Evolutionary conservation across 1,140 invertebrate species (phyloP), one percentile per base, ranked within the genome.

Genomic region (Sipha flava): DNA sequence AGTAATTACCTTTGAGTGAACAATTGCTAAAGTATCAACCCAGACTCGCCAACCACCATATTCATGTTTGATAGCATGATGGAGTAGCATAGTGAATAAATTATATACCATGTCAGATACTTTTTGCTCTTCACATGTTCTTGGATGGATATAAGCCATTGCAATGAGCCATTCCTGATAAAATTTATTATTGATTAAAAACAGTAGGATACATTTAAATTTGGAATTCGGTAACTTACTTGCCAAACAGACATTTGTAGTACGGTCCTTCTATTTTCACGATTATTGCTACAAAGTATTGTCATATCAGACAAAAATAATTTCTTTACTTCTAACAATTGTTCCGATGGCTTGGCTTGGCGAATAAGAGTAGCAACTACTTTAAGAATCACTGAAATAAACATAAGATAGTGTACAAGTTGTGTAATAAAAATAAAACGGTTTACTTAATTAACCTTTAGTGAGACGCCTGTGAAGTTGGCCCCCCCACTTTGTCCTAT

Each of bases 241-340:
- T 99, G 98, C 98, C 98, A 99, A 1, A 99, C 98, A 7, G 97
- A 99, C 98, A 99, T 99, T 87, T 99, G 98, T 16, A 99, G 88
- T 2, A 99, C 95, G 0, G 95, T 99, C 81, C 97, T 88, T 68
- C 98, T 87, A 87, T 99, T 99, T 85, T 99, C 97, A 23, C 96
- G 89, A 85, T 97, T 98, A 85, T 97, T 97, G 84, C 97, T 98
- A 85, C 97, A 99, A 21, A 99, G 87, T 73, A 97, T 87, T 5
- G 96, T 99, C 91, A 99, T 96, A 86, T 99, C 97, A 18, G 95
- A 96, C 3, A 99, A 89, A 86, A 99, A 99, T 10, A 97, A 87
- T 84, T 96, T 97, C 84, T 99, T 98, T 59, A 98, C 95, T 85
- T 97, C 94, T 79, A 98, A 86, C 47, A 98, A 87, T 64, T 94